Conservation (phyloP, 2,888 invertebrate genomes). For the Electrophaes corylata region DNA sequence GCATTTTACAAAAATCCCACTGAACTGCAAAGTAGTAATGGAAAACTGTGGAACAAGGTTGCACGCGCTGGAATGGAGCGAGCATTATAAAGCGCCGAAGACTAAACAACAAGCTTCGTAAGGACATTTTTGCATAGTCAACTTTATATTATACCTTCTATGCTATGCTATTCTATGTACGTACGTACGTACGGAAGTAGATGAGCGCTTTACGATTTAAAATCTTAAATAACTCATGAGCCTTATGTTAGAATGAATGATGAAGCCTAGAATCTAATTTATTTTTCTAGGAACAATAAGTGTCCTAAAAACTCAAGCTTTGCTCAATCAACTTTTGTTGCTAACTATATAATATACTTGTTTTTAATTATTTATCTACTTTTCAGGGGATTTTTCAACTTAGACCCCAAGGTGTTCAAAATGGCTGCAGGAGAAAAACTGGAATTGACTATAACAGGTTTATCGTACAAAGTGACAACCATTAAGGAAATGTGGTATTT, state of each 20-base stretch:
- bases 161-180: not conserved
- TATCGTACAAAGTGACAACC: constrained; percentile 64
- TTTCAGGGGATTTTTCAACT: constrained; percentile 72
- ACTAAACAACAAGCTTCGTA: constrained; percentile 61
- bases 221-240: too few relatives aligned
- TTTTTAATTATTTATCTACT: constrained; percentile 19
- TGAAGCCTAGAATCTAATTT: too few relatives aligned
- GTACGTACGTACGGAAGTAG: too few relatives aligned
- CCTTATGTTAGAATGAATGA: too few relatives aligned
- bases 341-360: too few relatives aligned
- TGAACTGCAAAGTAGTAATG: constrained; percentile 71
- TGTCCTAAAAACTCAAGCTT: too few relatives aligned
- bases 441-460: constrained; percentile 66
- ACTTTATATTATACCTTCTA: not conserved
- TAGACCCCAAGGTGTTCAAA: constrained; percentile 75
- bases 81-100: constrained; percentile 72
- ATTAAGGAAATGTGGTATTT: constrained; percentile 85
- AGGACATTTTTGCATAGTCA: constrained; percentile 32
- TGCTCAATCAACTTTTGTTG: too few relatives aligned
- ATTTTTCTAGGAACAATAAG: too few relatives aligned
- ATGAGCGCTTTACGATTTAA: too few relatives aligned
- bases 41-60: constrained; percentile 82
- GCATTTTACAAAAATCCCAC: constrained; percentile 84
- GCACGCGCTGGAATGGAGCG: constrained; percentile 82
- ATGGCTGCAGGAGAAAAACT: constrained; percentile 72